phyloP scores from a whole-genome alignment of 2,113 vertebrate genomes.

The Scolopax mira region DNA sequence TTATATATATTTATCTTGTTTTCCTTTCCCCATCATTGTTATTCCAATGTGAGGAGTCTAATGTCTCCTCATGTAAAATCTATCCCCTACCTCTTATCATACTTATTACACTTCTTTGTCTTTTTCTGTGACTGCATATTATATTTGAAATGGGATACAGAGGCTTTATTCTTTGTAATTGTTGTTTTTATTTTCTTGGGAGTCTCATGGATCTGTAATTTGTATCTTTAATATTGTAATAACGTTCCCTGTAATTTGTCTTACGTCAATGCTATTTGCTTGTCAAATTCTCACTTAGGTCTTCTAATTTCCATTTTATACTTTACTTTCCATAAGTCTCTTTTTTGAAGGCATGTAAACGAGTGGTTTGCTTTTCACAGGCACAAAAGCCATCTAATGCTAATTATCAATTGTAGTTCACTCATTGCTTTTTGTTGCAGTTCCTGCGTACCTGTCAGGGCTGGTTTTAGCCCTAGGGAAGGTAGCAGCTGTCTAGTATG shows the following conservation, averaged over 20 bases:
- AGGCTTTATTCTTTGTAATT: background rate
- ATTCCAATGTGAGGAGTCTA: background rate
- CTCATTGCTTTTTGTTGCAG: background rate
- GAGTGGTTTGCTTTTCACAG: background rate
- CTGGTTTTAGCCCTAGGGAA: background rate
- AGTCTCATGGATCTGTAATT: background rate
- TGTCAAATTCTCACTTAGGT: conserved; percentile 29
- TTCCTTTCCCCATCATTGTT: background rate
- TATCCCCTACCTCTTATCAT: background rate
- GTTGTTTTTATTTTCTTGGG: background rate
- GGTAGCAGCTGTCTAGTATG: background rate
- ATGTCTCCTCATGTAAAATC: background rate
- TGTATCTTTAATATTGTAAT: background rate
- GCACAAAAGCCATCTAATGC: background rate
- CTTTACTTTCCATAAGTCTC: background rate
- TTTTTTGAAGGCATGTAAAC: background rate
- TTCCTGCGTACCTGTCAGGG: background rate
- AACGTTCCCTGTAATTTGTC: background rate
- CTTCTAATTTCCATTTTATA: conserved; percentile 18
- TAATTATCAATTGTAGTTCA: background rate
- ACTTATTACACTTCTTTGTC: background rate
- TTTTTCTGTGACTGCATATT: background rate
- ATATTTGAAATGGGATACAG: background rate
- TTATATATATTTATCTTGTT: background rate
- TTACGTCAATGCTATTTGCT: background rate